phyloP scores from a whole-genome alignment of 2,113 vertebrate genomes.

The Corythaeola cristata region DNA sequence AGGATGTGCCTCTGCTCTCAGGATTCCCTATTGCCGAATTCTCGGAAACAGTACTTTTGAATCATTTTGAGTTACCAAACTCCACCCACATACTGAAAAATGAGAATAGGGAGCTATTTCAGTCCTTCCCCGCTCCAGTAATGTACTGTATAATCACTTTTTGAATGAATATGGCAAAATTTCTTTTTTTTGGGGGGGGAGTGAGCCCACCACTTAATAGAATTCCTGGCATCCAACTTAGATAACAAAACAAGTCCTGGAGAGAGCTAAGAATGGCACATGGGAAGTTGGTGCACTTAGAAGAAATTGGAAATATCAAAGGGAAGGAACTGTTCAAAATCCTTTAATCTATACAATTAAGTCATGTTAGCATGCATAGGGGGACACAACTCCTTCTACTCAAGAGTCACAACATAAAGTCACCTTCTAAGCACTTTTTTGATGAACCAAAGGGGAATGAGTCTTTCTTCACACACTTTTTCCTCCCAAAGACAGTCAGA shows the following conservation, averaged over 20 bases:
- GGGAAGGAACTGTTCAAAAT: neutral
- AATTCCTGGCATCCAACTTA: neutral
- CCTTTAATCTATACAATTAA: neutral
- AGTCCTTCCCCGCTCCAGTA: neutral
- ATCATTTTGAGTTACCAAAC: neutral
- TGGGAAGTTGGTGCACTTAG: neutral
- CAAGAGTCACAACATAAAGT: neutral
- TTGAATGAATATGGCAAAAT: neutral
- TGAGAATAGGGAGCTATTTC: neutral
- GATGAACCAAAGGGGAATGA: neutral
- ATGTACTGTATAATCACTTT: neutral
- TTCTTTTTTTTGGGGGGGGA: accelerated
- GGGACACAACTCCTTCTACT: neutral
- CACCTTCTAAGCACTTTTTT: neutral
- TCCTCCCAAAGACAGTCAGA: neutral
- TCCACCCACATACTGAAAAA: neutral
- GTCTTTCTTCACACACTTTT: neutral
- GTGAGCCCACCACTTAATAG: neutral
- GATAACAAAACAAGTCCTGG: neutral
- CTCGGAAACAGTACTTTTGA: neutral
- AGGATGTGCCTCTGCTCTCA: neutral
- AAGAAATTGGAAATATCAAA: neutral
- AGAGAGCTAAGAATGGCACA: neutral
- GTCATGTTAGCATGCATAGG: neutral
- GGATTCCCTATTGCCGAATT: neutral